These are phyloP conservation scores for Aphidius gifuensis DNA, from an alignment of 1,140 invertebrate genomes.

Conservation along the genomic window DNA sequence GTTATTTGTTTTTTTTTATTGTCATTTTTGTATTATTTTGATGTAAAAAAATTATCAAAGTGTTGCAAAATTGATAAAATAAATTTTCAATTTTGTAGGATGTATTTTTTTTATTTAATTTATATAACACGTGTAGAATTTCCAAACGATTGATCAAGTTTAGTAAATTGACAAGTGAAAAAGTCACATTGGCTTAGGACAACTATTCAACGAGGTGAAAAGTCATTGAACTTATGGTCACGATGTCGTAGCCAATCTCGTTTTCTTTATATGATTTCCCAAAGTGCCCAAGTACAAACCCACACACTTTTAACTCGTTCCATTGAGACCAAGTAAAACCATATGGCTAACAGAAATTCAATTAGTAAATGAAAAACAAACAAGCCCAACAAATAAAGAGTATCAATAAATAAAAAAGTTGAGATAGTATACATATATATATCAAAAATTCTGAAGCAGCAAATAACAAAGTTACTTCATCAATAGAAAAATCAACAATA, in stretches of 20 bases:
- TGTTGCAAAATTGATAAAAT: no score
- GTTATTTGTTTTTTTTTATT: no score
- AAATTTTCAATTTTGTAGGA: no score
- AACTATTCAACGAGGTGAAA: constrained; percentile 23
- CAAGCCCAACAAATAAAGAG: background rate
- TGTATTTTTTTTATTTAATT: no score
- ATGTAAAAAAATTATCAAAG: no score
- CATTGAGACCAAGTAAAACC: background rate
- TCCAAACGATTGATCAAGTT: background rate
- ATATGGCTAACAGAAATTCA: constrained; percentile 7
- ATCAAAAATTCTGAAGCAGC: no score
- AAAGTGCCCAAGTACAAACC: background rate
- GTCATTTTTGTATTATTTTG: no score
- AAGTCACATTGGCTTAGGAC: constrained; percentile 9
- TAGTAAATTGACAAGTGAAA: background rate
- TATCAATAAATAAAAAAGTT: background rate
- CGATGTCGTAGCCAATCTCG: constrained; percentile 9
- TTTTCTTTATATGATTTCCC: constrained; percentile 8
- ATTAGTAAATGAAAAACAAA: background rate
- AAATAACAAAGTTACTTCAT: no score
- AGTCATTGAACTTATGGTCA: constrained; percentile 20
- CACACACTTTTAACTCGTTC: background rate
- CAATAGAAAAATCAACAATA: no score
- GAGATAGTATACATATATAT: no score
- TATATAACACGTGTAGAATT: no score